Conservation (phyloP, 2,797 vertebrate genomes). For the Vespertilio murinus region DNA sequence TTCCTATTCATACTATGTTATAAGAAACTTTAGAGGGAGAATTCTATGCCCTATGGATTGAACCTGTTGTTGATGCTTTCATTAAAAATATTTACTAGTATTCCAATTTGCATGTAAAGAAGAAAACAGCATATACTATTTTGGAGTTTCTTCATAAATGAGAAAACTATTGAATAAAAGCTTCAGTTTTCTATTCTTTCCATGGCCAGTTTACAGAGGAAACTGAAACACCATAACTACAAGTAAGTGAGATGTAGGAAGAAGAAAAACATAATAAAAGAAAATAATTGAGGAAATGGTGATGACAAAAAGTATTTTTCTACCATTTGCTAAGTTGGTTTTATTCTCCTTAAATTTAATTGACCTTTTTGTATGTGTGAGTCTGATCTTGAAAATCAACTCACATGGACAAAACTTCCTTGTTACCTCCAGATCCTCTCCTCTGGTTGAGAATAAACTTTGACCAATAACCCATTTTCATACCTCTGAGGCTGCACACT, state of each 20-base stretch:
- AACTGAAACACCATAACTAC: background rate
- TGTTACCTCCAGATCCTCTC: background rate
- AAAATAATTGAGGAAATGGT: background rate
- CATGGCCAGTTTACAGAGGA: background rate
- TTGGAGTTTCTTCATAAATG: background rate
- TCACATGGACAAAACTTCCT: background rate
- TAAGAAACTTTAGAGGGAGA: background rate
- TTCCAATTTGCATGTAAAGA: background rate
- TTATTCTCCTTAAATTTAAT: too few relatives aligned
- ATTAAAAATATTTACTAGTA: background rate
- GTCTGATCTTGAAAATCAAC: background rate
- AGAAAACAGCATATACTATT: background rate
- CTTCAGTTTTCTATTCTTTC: background rate
- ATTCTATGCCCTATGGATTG: background rate
- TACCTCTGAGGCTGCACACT: rapidly evolving
- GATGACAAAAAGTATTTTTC: background rate
- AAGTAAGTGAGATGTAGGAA: background rate
- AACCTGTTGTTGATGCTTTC: background rate
- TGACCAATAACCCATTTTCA: background rate
- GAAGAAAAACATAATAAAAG: background rate
- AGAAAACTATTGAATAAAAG: background rate
- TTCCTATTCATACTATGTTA: background rate
- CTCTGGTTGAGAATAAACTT: background rate
- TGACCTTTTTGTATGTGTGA: background rate
- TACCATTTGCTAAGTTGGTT: too few relatives aligned